These are phyloP conservation scores for Benitochromis conjunctus DNA, from an alignment of 2,113 vertebrate genomes.

Conservation along the genomic window DNA sequence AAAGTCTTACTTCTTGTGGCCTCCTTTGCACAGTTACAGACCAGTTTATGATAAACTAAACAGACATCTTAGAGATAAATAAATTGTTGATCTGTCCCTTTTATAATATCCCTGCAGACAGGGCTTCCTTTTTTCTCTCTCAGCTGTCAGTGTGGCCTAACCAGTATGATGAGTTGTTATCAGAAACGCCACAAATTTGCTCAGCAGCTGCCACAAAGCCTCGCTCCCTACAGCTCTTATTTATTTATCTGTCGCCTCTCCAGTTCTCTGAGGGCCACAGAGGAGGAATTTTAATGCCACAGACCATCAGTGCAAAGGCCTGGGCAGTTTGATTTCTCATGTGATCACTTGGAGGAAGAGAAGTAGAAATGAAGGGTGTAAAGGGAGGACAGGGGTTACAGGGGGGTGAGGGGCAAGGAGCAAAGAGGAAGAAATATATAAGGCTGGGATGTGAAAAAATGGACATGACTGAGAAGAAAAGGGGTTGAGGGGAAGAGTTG, in stretches of 20 bases:
- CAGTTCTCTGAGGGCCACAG: background rate
- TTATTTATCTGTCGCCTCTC: slow-evolving; percentile 37
- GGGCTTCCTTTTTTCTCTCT: background rate
- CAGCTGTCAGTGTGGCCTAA: slow-evolving; percentile 32
- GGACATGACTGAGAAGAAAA: background rate
- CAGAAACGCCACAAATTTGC: slow-evolving; percentile 50
- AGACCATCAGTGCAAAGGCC: background rate
- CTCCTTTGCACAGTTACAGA: background rate
- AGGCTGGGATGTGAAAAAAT: background rate
- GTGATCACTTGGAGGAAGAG: background rate
- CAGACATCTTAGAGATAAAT: background rate
- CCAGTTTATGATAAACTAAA: background rate
- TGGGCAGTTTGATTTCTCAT: background rate
- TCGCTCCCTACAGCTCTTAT: slow-evolving; percentile 22
- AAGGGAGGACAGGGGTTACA: background rate
- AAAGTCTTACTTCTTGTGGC: background rate
- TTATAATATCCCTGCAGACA: slow-evolving; percentile 8
- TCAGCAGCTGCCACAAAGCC: slow-evolving; percentile 48
- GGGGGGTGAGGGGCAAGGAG: background rate
- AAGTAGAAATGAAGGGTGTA: background rate
- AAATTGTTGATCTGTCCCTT: slow-evolving; percentile 18
- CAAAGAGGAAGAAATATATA: background rate
- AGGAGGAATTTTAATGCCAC: slow-evolving; percentile 3
- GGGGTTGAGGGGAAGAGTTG: background rate
- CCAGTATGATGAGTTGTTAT: slow-evolving; percentile 47